Evolutionary conservation across 2,113 vertebrate species (phyloP), one percentile per base, ranked within the genome.

Genomic region (Anthoscopus minutus): DNA sequence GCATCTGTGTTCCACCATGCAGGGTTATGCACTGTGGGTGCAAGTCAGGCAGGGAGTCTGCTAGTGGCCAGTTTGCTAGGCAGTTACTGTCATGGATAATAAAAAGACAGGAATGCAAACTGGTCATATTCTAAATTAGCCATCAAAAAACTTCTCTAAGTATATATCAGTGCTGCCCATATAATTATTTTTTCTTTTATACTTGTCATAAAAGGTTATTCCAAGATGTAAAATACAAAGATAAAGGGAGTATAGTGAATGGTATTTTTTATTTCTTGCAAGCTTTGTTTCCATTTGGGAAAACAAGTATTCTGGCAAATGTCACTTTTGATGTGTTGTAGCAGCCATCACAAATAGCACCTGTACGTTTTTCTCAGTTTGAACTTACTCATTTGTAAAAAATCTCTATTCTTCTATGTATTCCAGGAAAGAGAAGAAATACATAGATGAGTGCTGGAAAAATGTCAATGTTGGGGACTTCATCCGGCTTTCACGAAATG

Each of bases 401-500:
- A 62, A 40, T 24, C 30, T 53, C 14, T 47, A 6, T 2, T 92
- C 66, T 74, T 62, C 15, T 77, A 2, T 82, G 7, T 79, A 25
- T 96, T 96, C 89, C 89, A 99, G 99, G 70, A 98, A 97, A 83
- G 97, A 98, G 87, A 98, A 97, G 79, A 95, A 85, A 60, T 99
- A 99, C 30, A 7, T 97, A 33, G 97, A 98, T n/a, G 93, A 88
- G 22, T 88, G 96, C 88, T 99, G 99, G 99, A 99, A 99, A 94
- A 98, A 99, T 14, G 97, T 99, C 35, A 95, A 73, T 4, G 99
- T 99, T 20, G 99, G 99, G 9, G 99, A 99, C 97, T 98, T 99
- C 18, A 96, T 99, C 40, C 98, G 97, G 28, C 98, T 99, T 62
- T 98, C 98, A 42, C 98, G 98, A 91, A 99, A 99, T 25, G 99